phyloP scores from a whole-genome alignment of 2,113 vertebrate genomes.

The Tautogolabrus adspersus region DNA sequence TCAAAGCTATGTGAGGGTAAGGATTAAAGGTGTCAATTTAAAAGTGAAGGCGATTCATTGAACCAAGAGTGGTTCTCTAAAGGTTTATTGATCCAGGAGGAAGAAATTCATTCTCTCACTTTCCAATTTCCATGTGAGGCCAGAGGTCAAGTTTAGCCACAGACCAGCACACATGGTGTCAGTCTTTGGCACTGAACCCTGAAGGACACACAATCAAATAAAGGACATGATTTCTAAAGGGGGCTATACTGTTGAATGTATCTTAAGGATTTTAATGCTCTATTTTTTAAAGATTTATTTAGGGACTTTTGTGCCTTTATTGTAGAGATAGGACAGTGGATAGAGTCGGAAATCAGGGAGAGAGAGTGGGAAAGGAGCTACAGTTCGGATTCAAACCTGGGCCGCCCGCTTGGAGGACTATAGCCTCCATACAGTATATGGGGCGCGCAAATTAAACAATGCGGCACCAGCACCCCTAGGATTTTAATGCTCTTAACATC shows the following conservation, averaged over 20 bases:
- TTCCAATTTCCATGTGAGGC: slow-evolving; percentile 14
- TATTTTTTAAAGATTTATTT: too few species aligned
- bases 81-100: slow-evolving; percentile 14
- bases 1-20: not conserved
- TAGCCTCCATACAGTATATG: too few species aligned
- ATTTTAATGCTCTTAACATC: not conserved
- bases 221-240: not conserved
- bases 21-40: not conserved
- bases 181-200: not conserved
- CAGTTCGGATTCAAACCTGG: too few species aligned
- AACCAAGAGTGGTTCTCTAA: not conserved
- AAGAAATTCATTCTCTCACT: not conserved
- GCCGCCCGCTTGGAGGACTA: too few species aligned
- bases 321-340: too few species aligned
- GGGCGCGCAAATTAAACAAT: too few species aligned
- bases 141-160: slow-evolving; percentile 28
- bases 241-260: not conserved
- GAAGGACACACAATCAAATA: not conserved
- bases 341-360: too few species aligned
- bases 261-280: not conserved
- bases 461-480: too few species aligned
- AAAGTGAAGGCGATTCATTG: not conserved
- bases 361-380: too few species aligned
- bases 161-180: not conserved
- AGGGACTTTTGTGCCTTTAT: too few species aligned